Evolutionary conservation across 2,797 vertebrate genomes (phyloP).

Genomic region (Parauchenoglanis ngamensis): DNA sequence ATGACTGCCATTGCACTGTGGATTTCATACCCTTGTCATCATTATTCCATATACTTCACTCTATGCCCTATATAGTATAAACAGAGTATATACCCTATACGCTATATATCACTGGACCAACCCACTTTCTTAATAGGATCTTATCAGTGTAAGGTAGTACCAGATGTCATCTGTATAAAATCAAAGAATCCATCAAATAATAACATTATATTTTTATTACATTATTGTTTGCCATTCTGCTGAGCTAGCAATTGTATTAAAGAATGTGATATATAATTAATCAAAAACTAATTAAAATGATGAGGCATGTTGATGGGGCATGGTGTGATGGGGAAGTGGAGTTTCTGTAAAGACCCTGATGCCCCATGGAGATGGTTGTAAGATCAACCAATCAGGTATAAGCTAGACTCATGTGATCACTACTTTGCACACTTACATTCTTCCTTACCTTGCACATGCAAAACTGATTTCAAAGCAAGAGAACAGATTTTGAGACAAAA

Average conservation of each 20-base stretch:
- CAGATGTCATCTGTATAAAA: not conserved
- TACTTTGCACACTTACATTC: not conserved
- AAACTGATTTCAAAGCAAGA: not conserved
- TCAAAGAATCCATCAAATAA: not conserved
- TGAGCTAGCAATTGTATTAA: not conserved
- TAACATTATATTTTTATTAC: not conserved
- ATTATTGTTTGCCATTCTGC: not conserved
- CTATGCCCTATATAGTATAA: not conserved
- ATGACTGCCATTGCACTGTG: not conserved
- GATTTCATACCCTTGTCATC: not conserved
- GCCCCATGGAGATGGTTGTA: too few species aligned
- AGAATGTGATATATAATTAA: not conserved
- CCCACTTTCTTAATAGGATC: not conserved
- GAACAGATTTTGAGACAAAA: not conserved
- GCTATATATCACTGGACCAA: not conserved
- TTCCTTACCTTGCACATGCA: not conserved
- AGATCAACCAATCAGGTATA: not conserved
- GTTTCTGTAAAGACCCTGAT: too few species aligned
- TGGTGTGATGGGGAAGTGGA: too few species aligned
- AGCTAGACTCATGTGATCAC: not conserved
- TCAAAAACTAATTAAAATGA: not conserved
- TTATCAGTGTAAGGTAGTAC: not conserved
- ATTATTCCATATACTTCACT: not conserved
- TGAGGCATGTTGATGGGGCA: not conserved
- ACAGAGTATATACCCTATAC: too few species aligned